phyloP scores from a whole-genome alignment of 2,888 invertebrate species.

The Tenthredo distinguenda region DNA sequence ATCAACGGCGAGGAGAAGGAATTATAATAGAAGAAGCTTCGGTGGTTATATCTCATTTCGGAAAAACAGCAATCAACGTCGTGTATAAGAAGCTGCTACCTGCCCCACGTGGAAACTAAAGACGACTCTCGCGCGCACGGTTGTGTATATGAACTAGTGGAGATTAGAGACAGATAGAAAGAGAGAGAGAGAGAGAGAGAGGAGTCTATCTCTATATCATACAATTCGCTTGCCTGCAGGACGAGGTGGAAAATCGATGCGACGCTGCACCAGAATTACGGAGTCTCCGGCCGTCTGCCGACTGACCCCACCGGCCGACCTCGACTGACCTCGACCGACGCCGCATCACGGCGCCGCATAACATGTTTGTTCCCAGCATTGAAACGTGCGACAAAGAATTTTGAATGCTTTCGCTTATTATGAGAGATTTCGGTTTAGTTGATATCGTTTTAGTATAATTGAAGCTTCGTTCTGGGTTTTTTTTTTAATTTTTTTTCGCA shows the following conservation, averaged over 20 bases:
- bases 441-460: no score
- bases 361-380: background rate
- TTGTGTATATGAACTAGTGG: background rate
- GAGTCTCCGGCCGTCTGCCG: slow-evolving; percentile 18
- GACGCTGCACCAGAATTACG: slow-evolving; percentile 49
- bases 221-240: slow-evolving; percentile 29
- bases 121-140: background rate
- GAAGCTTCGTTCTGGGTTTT: no score
- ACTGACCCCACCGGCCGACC: slow-evolving; percentile 41
- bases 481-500: no score
- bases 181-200: background rate
- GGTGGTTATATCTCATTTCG: background rate
- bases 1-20: background rate
- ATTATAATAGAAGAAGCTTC: background rate
- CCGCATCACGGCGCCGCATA: slow-evolving; percentile 7
- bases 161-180: no score
- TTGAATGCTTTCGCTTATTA: no score
- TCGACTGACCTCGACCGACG: slow-evolving; percentile 48
- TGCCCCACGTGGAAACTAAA: background rate
- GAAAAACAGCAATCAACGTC: background rate
- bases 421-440: no score
- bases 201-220: background rate
- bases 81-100: background rate
- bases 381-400: background rate
- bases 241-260: slow-evolving; percentile 48